Percentiles rank a stretch among this genome's conserved stretches.
phyloP scores from a whole-genome alignment of 2,113 vertebrate species.

The Cariama cristata region DNA sequence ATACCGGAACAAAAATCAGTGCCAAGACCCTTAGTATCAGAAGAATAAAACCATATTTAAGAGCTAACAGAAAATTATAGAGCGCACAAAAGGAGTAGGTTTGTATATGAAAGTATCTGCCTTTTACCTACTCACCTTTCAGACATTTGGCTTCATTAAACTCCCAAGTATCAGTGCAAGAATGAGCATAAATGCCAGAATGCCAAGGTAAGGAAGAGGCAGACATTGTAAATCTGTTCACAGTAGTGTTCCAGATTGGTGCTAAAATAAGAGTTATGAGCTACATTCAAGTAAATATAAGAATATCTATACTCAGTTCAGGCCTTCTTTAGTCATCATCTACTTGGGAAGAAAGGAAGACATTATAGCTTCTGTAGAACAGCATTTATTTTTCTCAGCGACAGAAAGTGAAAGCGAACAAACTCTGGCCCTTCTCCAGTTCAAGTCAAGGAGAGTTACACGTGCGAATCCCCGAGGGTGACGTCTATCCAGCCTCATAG shows the following conservation, averaged over 20 bases:
- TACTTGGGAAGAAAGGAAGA: background rate
- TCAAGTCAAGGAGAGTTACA: background rate
- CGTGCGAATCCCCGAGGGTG: background rate
- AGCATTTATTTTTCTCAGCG: background rate
- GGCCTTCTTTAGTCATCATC: slow-evolving; percentile 27
- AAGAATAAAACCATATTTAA: slow-evolving; percentile 33
- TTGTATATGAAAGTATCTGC: background rate
- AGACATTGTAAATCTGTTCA: slow-evolving; percentile 35
- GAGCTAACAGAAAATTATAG: background rate
- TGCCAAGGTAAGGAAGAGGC: slow-evolving; percentile 31
- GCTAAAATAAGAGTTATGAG: slow-evolving; percentile 54
- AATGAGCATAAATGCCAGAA: slow-evolving; percentile 19
- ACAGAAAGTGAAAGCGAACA: background rate
- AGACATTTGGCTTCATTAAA: background rate
- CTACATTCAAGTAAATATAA: slow-evolving; percentile 33
- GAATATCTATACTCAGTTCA: slow-evolving; percentile 16
- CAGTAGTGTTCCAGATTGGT: slow-evolving; percentile 32
- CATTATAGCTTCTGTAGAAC: background rate
- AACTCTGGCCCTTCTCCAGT: background rate
- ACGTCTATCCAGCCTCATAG: background rate
- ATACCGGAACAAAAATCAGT: background rate
- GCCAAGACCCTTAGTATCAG: background rate
- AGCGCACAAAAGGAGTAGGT: background rate
- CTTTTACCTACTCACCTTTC: background rate
- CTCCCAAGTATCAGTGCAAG: background rate